These are phyloP conservation scores for Cosmia pyralina DNA, from an alignment of 2,888 invertebrate species.

Conservation along the genomic window DNA sequence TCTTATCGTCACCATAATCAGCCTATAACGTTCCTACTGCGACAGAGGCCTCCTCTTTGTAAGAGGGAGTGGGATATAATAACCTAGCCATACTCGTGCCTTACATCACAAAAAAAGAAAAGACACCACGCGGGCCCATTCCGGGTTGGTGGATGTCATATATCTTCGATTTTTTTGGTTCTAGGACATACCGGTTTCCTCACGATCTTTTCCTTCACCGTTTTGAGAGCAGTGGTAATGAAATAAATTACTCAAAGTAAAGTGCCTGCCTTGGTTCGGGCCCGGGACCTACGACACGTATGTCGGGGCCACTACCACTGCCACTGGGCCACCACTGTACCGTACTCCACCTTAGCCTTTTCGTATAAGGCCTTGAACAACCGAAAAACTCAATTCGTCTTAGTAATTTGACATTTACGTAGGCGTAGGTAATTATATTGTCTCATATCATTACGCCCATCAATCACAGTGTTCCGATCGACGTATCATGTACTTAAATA, in stretches of 20 bases:
- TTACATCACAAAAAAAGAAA: too few species aligned
- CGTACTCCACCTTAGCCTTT: not conserved
- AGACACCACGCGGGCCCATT: not conserved
- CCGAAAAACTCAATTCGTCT: constrained; percentile 16
- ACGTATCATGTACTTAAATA: constrained; percentile 59
- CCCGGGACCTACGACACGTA: not conserved
- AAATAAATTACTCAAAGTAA: not conserved
- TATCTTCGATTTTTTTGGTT: not conserved
- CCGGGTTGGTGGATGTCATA: not conserved
- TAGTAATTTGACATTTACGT: constrained; percentile 32
- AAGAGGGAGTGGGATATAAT: too few species aligned
- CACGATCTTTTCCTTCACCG: not conserved
- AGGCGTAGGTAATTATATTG: constrained; percentile 45
- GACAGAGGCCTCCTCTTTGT: too few species aligned
- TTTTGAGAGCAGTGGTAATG: too few species aligned
- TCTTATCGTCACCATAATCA: not conserved
- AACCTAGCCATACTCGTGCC: too few species aligned
- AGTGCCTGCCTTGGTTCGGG: not conserved
- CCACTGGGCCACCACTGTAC: not conserved
- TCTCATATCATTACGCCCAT: constrained; percentile 55
- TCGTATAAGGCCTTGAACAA: not conserved
- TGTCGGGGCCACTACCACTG: not conserved
- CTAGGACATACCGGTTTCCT: not conserved
- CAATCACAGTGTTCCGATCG: constrained; percentile 61
- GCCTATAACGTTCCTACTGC: too few species aligned